Evolutionary conservation across 2,797 vertebrate genomes (phyloP).

Genomic region (Bufotes viridis): DNA sequence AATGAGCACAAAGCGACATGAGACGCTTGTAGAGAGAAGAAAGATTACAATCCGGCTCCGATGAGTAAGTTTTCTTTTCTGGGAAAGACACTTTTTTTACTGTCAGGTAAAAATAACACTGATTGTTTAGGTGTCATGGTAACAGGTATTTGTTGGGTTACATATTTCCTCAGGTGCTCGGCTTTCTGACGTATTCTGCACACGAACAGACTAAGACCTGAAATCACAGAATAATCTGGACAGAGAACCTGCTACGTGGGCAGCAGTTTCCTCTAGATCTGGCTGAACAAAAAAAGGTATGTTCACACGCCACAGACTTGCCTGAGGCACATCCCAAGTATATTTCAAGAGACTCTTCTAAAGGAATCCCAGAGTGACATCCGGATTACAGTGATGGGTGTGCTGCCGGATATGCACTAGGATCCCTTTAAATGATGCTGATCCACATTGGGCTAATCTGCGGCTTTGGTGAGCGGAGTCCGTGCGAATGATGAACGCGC

Average conservation of each 20-base stretch:
- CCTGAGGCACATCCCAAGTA: too few species aligned
- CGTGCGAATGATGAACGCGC: too few species aligned
- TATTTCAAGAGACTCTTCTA: too few species aligned
- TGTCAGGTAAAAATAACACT: slow-evolving; percentile 46
- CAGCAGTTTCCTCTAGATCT: not conserved
- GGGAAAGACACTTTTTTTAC: slow-evolving; percentile 2
- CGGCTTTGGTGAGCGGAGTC: too few species aligned
- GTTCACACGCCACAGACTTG: too few species aligned
- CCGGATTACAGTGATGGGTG: too few species aligned
- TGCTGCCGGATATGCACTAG: too few species aligned
- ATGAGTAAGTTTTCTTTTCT: slow-evolving; percentile 14
- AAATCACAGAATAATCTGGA: slow-evolving; percentile 44
- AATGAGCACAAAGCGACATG: too few species aligned
- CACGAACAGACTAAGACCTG: not conserved
- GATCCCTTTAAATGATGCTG: too few species aligned
- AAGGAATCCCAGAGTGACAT: too few species aligned
- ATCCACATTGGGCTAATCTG: too few species aligned
- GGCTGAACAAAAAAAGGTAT: not conserved
- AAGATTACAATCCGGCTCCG: not conserved
- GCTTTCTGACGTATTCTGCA: slow-evolving; percentile 35
- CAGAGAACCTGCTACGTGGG: slow-evolving; percentile 14
- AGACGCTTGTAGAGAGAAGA: not conserved
- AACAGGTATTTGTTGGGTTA: slow-evolving; percentile 45
- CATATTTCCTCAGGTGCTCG: slow-evolving; percentile 26
- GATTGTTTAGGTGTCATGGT: slow-evolving; percentile 48